phyloP scores from a whole-genome alignment of 2,888 invertebrate genomes.

The Eupithecia pulchellata region DNA sequence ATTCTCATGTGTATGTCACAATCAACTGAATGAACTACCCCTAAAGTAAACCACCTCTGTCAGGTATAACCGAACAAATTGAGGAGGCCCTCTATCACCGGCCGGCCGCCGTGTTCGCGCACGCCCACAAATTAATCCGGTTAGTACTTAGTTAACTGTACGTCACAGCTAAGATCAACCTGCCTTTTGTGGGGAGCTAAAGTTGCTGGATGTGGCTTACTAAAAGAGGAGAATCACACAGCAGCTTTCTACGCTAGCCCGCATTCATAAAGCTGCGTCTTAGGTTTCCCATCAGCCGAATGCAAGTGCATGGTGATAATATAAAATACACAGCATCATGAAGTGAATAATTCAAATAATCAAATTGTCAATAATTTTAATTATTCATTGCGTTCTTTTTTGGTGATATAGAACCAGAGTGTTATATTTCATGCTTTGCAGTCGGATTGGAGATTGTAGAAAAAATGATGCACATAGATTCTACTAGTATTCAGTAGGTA shows the following conservation, averaged over 20 bases:
- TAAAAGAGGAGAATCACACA: background rate
- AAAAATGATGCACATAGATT: no score
- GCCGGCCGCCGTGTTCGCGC: slow-evolving; percentile 50
- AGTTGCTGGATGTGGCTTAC: slow-evolving; percentile 17
- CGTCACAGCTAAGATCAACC: slow-evolving; percentile 59
- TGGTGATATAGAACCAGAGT: no score
- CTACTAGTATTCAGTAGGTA: no score
- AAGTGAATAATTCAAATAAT: no score
- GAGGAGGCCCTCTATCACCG: slow-evolving; percentile 43
- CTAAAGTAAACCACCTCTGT: slow-evolving; percentile 21
- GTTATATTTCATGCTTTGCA: no score
- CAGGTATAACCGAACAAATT: slow-evolving; percentile 31
- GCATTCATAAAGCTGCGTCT: no score
- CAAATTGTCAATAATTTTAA: no score
- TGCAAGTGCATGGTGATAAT: no score
- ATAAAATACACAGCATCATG: no score
- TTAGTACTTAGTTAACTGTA: slow-evolving; percentile 64
- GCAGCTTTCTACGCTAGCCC: background rate
- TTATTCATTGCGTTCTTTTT: no score
- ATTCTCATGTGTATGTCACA: background rate
- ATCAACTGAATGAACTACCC: slow-evolving; percentile 16
- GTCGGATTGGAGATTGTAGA: no score
- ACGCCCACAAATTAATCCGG: slow-evolving; percentile 80
- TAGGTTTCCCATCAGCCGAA: no score
- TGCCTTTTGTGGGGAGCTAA: slow-evolving; percentile 26